phyloP scores from a whole-genome alignment of 2,797 vertebrate genomes.

The Allenopithecus nigroviridis region DNA sequence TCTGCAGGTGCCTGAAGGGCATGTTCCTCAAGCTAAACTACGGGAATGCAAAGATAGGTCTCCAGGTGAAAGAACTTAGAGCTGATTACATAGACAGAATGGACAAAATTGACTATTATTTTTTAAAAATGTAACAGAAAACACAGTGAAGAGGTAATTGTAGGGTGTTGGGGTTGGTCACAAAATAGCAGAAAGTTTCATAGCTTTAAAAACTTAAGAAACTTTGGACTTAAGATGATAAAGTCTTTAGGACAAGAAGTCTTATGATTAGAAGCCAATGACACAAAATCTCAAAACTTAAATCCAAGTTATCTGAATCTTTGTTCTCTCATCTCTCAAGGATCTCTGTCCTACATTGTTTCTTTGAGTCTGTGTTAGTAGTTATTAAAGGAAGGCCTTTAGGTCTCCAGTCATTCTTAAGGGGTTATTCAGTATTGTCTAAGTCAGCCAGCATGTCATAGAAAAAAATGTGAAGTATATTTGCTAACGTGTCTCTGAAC shows the following conservation, averaged over 20 bases:
- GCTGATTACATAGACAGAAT: conserved; percentile 19
- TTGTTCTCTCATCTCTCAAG: background rate
- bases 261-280: background rate
- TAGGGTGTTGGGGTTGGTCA: background rate
- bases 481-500: background rate
- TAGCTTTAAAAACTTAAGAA: background rate
- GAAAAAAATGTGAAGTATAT: background rate
- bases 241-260: background rate
- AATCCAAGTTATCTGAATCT: background rate
- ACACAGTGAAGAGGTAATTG: conserved; percentile 52
- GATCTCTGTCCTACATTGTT: background rate
- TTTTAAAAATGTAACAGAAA: conserved; percentile 30
- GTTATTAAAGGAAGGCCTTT: background rate
- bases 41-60: conserved; percentile 36
- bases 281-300: background rate
- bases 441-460: background rate
- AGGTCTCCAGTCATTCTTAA: background rate
- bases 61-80: conserved; percentile 32
- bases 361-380: background rate
- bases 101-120: conserved; percentile 54
- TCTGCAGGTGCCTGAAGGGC: background rate
- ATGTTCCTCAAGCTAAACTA: background rate
- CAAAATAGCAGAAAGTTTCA: background rate
- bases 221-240: background rate
- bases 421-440: background rate